These are phyloP conservation scores for Apis mellifera DNA, from an alignment of 1,140 invertebrate genomes.

Conservation along the genomic window DNA sequence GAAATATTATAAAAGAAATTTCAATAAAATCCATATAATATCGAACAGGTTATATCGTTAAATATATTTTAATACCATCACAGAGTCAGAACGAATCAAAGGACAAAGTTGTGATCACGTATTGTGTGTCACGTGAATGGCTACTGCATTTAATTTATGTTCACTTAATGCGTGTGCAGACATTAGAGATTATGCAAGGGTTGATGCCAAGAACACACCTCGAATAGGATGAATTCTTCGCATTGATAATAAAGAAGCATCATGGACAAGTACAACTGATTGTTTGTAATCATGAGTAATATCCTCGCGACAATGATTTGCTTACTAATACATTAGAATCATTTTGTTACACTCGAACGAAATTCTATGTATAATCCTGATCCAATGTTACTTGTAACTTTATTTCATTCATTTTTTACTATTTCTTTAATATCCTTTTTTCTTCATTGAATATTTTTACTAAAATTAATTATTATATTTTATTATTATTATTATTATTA, in stretches of 20 bases:
- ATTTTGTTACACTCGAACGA: constrained; percentile 1
- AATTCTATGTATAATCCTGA: constrained; percentile 24
- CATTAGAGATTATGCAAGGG: constrained; percentile 49
- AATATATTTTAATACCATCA: neutral
- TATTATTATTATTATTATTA: neutral
- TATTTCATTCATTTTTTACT: neutral
- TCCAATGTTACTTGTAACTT: constrained; percentile 25
- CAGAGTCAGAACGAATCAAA: constrained; percentile 6
- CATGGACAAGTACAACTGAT: constrained; percentile 23
- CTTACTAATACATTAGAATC: constrained; percentile 43
- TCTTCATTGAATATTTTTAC: neutral
- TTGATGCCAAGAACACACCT: neutral
- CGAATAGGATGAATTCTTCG: neutral
- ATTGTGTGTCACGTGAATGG: constrained; percentile 23
- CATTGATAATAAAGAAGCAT: constrained; percentile 42
- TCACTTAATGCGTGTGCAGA: constrained; percentile 29
- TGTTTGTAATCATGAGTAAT: constrained; percentile 53
- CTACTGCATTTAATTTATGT: constrained; percentile 47
- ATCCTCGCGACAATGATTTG: constrained; percentile 17
- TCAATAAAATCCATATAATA: neutral
- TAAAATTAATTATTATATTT: neutral
- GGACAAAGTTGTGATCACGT: neutral
- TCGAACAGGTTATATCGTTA: neutral
- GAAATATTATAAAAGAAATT: too few species aligned
- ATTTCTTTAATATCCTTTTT: neutral